Evolutionary conservation across 2,113 vertebrate genomes (phyloP), one percentile per base, ranked within the genome.

Genomic region (Tonatia bakeri): DNA sequence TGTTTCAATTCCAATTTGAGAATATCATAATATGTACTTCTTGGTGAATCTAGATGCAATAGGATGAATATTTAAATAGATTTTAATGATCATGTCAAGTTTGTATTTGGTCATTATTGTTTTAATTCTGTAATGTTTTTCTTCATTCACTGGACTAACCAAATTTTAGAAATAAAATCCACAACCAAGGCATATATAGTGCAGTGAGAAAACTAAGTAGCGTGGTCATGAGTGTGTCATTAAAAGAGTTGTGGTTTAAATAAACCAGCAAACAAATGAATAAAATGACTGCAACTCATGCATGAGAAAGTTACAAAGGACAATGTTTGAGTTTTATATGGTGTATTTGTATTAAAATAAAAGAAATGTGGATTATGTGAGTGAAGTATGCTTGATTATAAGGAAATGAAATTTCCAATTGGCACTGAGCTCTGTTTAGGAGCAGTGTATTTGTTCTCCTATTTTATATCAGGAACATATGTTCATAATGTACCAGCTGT

Each of bases 191-290:
- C 45, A 90, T 33, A 97, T 92, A 96, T 91, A 93, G n/a, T 91
- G 54, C 96, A 94, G 61, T 98, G 77, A 97, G 98, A 94, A 94
- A 96, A 36, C 95, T 97, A 97, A 93, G 87, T 61, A 98, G 94
- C 38, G 87, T 38, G 81, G 89, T 98, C 89, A 96, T 97, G 97
- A 98, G 90, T 86, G 22, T 96, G 65, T 96, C 52, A 97, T 96
- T 98, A 97, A 98, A 98, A 97, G 94, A 98, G 98, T 97, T 98
- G 95, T 95, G 87, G 92, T 97, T 97, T 98, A 98, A 98, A 98
- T 86, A 98, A 98, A 96, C n/a, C 91, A 82, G 43, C 90, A 98
- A 98, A 97, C 24, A 86, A 80, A 56, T 4, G 12, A 84, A 84
- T 64, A 97, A 81, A 95, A 87, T 91, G 77, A 87, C 75, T 96